phyloP scores from a whole-genome alignment of 2,797 vertebrate genomes.

The Gallirallus australis region DNA sequence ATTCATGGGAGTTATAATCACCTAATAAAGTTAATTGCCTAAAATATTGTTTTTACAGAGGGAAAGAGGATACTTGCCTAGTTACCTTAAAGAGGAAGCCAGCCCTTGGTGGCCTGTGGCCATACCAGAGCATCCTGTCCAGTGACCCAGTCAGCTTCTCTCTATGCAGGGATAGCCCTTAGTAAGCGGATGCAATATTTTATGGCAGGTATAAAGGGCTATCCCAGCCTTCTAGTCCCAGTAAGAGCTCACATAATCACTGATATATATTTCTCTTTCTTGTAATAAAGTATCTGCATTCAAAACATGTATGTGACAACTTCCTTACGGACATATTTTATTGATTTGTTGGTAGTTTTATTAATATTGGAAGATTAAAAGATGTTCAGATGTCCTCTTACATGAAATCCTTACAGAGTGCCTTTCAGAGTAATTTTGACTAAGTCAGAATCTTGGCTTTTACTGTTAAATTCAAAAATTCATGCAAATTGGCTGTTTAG shows the following conservation, averaged over 20 bases:
- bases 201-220: neutral
- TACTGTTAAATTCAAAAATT: neutral
- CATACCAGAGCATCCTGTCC: neutral
- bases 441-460: neutral
- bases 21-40: constrained; percentile 30
- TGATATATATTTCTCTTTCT: neutral
- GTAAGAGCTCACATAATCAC: neutral
- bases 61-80: neutral
- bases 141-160: neutral
- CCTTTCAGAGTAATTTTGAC: neutral
- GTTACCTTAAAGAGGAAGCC: neutral
- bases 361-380: neutral
- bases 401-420: neutral
- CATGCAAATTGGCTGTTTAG: neutral
- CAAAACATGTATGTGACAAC: neutral
- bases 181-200: neutral
- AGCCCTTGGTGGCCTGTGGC: neutral
- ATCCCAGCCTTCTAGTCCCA: neutral
- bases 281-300: neutral
- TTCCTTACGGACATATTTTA: neutral
- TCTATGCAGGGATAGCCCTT: neutral
- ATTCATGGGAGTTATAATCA: neutral
- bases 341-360: neutral
- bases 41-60: neutral
- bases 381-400: neutral